A percentile compares a stretch with the other conserved stretches of the same genome.
phyloP scores from a whole-genome alignment of 2,113 vertebrate species.

The Bubalus kerabau region DNA sequence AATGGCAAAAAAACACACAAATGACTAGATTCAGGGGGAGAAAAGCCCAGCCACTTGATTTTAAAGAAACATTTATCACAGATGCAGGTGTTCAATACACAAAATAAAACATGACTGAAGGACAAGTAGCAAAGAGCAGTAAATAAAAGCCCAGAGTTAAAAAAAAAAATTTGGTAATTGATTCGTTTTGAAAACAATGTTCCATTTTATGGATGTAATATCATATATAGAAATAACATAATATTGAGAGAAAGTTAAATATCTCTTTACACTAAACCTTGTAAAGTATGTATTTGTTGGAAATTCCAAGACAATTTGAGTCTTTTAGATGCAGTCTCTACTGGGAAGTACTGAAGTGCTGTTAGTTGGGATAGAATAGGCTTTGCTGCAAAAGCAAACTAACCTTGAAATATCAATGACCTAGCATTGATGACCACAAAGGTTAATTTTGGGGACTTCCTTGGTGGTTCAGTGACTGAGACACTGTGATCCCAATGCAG shows the following conservation, averaged over 20 bases:
- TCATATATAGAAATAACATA: neutral
- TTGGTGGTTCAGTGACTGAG: neutral
- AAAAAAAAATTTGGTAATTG: neutral
- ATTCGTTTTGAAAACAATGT: neutral
- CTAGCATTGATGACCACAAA: neutral
- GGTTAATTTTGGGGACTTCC: neutral
- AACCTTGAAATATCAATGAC: neutral
- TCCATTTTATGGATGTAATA: neutral
- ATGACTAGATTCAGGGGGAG: neutral
- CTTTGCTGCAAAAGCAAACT: neutral
- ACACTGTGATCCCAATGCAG: neutral
- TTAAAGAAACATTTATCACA: slow-evolving; percentile 40
- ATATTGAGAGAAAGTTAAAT: neutral
- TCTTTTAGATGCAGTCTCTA: neutral
- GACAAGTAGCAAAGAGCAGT: neutral
- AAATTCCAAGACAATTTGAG: neutral
- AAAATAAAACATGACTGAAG: slow-evolving; percentile 43
- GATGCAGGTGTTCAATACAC: neutral
- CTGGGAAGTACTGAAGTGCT: neutral
- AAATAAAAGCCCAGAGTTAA: neutral
- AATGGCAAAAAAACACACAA: slow-evolving; percentile 31
- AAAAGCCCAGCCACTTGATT: slow-evolving; percentile 12
- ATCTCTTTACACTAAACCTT: neutral
- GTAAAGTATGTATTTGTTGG: neutral
- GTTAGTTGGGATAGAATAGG: neutral